Percentiles rank a stretch among this genome's conserved stretches.
These are phyloP conservation scores for Xenopus borealis DNA, from an alignment of 2,113 vertebrate genomes.

Conservation along the genomic window DNA sequence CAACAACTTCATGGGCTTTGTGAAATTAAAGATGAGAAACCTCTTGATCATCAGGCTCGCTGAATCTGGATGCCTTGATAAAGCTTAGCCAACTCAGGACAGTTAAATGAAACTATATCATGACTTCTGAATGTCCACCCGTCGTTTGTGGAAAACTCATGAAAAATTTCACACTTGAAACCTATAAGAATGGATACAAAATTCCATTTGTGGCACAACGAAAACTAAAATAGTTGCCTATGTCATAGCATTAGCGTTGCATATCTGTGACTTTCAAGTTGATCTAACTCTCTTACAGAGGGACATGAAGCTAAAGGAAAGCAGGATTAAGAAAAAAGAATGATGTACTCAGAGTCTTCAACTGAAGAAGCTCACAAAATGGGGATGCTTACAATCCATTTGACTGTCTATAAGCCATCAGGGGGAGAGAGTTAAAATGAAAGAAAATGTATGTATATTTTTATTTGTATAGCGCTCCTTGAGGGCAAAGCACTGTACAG, in stretches of 20 bases:
- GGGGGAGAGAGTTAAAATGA: slow-evolving; percentile 62
- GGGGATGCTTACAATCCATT: slow-evolving; percentile 73
- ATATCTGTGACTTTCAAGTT: slow-evolving; percentile 65
- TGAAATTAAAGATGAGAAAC: too few species aligned
- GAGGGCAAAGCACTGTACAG: too few species aligned
- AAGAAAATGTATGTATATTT: slow-evolving; percentile 74
- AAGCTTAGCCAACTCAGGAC: too few species aligned
- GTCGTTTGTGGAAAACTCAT: too few species aligned
- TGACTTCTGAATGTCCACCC: too few species aligned
- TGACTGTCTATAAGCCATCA: slow-evolving; percentile 64
- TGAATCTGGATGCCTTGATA: too few species aligned
- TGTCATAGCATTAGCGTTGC: slow-evolving; percentile 64
- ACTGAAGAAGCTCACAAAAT: slow-evolving; percentile 65
- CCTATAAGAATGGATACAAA: too few species aligned
- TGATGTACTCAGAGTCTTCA: slow-evolving; percentile 24
- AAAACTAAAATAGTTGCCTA: slow-evolving; percentile 67
- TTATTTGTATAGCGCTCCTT: too few species aligned
- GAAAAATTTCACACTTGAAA: too few species aligned
- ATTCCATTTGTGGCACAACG: slow-evolving; percentile 69
- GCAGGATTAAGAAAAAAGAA: slow-evolving; percentile 64
- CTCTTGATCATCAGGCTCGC: too few species aligned
- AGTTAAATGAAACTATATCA: too few species aligned
- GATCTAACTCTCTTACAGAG: slow-evolving; percentile 68
- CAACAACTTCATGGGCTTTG: too few species aligned
- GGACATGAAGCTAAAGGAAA: slow-evolving; percentile 69